phyloP scores from a whole-genome alignment of 2,888 invertebrate species.

The Callimorpha dominula region DNA sequence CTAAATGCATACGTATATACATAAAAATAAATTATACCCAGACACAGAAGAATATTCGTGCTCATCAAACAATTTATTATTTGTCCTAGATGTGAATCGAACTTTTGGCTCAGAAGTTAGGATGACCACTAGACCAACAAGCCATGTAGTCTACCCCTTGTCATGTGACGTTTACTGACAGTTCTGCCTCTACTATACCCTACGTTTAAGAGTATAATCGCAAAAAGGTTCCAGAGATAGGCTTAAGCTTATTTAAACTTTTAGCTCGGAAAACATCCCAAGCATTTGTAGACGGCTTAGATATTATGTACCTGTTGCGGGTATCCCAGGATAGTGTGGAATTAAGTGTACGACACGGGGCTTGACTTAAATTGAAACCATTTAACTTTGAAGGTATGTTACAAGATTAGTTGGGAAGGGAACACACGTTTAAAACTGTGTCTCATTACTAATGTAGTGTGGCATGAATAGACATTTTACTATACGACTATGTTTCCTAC shows the following conservation, averaged over 20 bases:
- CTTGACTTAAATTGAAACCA: neutral
- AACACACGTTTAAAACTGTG: neutral
- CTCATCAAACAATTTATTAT: no score
- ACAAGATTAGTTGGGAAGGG: neutral
- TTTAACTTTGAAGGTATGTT: slow-evolving; percentile 6
- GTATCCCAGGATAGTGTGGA: neutral
- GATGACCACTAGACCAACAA: neutral
- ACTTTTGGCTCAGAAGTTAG: no score
- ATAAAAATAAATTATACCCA: no score
- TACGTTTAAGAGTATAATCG: slow-evolving; percentile 23
- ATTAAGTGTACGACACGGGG: slow-evolving; percentile 1
- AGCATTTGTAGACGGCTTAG: slow-evolving; percentile 12
- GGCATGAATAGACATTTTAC: neutral
- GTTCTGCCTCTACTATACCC: neutral
- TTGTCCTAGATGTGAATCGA: no score
- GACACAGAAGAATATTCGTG: no score
- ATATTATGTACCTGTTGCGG: slow-evolving; percentile 15
- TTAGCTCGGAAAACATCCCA: slow-evolving; percentile 20
- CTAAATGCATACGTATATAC: no score
- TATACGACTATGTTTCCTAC: no score
- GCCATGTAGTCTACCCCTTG: neutral
- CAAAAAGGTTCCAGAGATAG: slow-evolving; percentile 21
- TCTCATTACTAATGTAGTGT: neutral
- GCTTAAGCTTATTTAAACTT: slow-evolving; percentile 28
- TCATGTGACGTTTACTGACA: neutral